Conservation (phyloP, 2,888 invertebrate genomes). For the Drosophila glabriapex region DNA sequence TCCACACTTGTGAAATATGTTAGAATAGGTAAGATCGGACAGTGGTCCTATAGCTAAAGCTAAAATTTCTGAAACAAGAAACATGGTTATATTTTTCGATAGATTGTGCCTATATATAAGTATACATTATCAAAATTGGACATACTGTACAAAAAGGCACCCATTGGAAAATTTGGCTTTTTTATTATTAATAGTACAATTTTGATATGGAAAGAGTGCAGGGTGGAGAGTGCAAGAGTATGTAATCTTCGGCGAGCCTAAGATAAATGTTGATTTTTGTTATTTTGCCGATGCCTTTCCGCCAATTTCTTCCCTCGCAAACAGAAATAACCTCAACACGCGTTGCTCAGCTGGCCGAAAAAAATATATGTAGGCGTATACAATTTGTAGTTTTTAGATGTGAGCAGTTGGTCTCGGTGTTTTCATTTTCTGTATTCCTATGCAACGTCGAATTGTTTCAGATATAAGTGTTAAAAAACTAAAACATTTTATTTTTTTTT, state of each 20-base stretch:
- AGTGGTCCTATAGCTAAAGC: background rate
- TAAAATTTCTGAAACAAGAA: background rate
- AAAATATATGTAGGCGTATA: slow-evolving; percentile 10
- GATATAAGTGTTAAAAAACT: background rate
- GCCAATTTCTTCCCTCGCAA: slow-evolving; percentile 46
- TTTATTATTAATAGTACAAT: background rate
- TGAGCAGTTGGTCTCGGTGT: slow-evolving; percentile 2
- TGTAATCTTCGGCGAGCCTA: background rate
- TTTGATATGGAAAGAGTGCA: background rate
- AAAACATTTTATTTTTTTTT: slow-evolving; percentile 27
- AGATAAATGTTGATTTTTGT: slow-evolving; percentile 5
- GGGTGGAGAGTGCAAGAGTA: too few relatives aligned
- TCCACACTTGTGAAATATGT: background rate
- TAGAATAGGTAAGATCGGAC: background rate
- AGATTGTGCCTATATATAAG: background rate
- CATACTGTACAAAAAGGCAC: background rate
- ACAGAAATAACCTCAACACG: slow-evolving; percentile 77
- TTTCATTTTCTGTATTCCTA: slow-evolving; percentile 51
- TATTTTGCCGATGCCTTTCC: slow-evolving; percentile 10
- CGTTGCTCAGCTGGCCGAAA: slow-evolving; percentile 42
- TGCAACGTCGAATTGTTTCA: slow-evolving; percentile 25
- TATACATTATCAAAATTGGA: background rate
- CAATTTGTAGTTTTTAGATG: slow-evolving; percentile 1
- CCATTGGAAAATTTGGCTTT: background rate
- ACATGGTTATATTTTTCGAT: background rate